Base-by-base conservation (phyloP, 2,888 invertebrate species). In the Limnephilus lunatus region DNA sequence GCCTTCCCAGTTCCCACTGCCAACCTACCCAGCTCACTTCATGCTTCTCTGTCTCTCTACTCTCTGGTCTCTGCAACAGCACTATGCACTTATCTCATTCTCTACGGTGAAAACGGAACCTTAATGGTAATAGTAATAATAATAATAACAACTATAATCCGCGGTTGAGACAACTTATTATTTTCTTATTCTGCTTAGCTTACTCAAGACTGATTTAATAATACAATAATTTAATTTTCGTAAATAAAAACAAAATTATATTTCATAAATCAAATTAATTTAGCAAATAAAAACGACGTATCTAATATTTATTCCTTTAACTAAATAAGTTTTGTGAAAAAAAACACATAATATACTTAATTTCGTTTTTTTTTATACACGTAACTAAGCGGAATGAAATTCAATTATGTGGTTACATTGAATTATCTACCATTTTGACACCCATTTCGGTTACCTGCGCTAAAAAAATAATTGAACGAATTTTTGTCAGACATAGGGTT, bases 61-160 rank as follows among this genome's bases (percentile, higher is more conserved):
- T 53, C 53, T 53, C 5, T 53, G 19, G 0, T 15, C 53, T 19
- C 19, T 53, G 19, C 53, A 19, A 19, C 53, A 53, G 68, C 48
- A 86, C 48, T 15, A 53, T 19, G 81, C 25, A 81, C 48, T 90
- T 90, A 90, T 39, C 35, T 31, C 32, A 90, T 83, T 90, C 25
- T 30, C 48, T 14, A 35, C 32, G 48, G 85, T 68, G 85, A 48
- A 48, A 90, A 82, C 82, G 44, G 30, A 82, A 90, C 82, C 15
- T 81, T 89, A 53, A 81, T 89, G 19, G 81, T n/a, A 68, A 9
- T 68, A 53, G 3, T 48, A 44, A 48, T 48, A 68, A 68, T 25
- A 68, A 68, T 68, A n/a, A 68, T 68, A 25, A 68, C 25, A 68
- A n/a, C 9, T 7, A 68, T 25, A 9, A 68, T 68, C 68, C 68